Evolutionary conservation across 1,140 invertebrate species (phyloP).

Genomic region (Caenorhabditis brenneri): DNA sequence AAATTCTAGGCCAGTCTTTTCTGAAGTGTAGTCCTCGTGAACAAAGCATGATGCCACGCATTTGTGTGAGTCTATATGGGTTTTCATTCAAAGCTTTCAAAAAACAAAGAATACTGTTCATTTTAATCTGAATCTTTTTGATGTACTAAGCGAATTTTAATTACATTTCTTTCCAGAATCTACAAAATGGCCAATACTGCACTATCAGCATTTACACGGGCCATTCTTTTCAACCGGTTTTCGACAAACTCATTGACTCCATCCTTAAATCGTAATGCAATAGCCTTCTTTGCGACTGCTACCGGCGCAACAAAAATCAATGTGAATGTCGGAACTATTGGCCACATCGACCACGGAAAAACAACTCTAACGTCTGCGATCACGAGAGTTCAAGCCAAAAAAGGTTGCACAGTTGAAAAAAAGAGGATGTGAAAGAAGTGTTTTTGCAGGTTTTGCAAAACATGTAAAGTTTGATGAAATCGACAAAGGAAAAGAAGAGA

Average conservation of each 20-base stretch:
- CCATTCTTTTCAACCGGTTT: constrained; percentile 3
- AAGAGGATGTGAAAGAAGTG: too few species aligned
- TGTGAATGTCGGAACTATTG: constrained; percentile 94
- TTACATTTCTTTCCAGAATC: neutral
- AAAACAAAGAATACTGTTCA: too few species aligned
- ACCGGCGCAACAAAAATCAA: constrained; percentile 79
- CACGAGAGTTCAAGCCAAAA: constrained; percentile 78
- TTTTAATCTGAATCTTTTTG: too few species aligned
- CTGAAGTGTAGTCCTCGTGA: neutral
- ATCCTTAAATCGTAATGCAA: neutral
- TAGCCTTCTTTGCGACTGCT: neutral
- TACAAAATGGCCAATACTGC: too few species aligned
- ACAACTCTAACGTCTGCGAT: constrained; percentile 94
- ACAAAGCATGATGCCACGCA: neutral
- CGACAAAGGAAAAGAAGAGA: constrained; percentile 91
- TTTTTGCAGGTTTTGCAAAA: constrained; percentile 75
- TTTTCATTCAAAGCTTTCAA: neutral
- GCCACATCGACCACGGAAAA: constrained; percentile 98
- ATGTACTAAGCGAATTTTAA: neutral
- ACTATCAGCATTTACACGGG: neutral
- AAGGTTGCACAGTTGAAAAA: too few species aligned
- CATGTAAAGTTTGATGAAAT: constrained; percentile 88
- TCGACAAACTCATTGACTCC: neutral
- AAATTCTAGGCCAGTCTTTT: neutral
- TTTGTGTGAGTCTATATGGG: neutral